Base-by-base conservation (phyloP, 2,888 invertebrate genomes). In the Drosophila kokeensis region DNA sequence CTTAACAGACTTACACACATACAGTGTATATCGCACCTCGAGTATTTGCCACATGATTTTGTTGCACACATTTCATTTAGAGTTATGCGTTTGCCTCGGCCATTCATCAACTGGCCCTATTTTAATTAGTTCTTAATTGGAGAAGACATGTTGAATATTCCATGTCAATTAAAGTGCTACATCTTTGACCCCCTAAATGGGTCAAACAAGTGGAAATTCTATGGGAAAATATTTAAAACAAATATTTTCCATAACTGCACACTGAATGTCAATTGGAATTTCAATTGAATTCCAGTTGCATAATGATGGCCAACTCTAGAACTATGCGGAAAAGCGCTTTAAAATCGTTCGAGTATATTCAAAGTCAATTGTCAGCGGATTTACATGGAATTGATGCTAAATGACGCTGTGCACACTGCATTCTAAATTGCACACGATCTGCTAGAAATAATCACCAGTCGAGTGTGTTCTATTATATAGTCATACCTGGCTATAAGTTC, bases 361-460 rank as follows among this genome's bases (percentile, higher is more conserved):
- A 81, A 78, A 72, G 81, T 69, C 73, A 73, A 77, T 77, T 77
- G 73, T 59, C 66, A 73, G 73, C 53, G 13, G 50, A 78, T 70
- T 68, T 57, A 63, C 40, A 70, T 78, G 73, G 62, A 68, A 78
- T 60, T 78, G 60, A 66, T 61, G 67, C 49, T 49, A 42, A 64
- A 64, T 40, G 67, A 45, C 66, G 42, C 18, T 53, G 55, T 69
- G 66, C 64, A 72, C 60, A 79, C 60, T 69, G 32, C 45, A 76
- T 59, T 21, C n/a, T 21, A 8, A 42, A 62, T 36, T 65, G 24
- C 49, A 69, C 54, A 42, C 34, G 42, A 69, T 27, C 30, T 52
- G 8, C 27, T 55, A 42, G 36, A 60, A 60, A 34, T n/a, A 36
- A 68, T n/a, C 42, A 30, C 1, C 40, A n/a, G 32, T 29, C 21